phyloP scores from a whole-genome alignment of 2,113 vertebrate species.

The Siniperca chuatsi region DNA sequence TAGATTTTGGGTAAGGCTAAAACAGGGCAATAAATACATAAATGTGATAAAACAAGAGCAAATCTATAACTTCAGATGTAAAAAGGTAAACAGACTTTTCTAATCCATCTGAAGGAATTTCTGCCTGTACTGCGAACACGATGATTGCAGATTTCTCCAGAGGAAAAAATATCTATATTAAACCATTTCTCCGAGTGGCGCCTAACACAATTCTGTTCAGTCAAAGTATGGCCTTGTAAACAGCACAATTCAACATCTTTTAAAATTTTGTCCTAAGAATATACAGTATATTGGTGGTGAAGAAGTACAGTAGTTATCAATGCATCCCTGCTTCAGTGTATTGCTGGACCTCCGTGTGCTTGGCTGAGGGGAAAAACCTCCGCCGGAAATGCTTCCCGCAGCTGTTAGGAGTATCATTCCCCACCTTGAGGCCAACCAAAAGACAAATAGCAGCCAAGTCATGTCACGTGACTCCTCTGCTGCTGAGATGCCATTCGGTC shows the following conservation, averaged over 20 bases:
- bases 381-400: slow-evolving; percentile 84
- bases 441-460: slow-evolving; percentile 83
- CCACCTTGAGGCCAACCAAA: slow-evolving; percentile 83
- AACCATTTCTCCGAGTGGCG: background rate
- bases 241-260: background rate
- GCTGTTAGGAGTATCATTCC: slow-evolving; percentile 85
- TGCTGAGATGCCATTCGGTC: slow-evolving; percentile 66
- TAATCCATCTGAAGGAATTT: background rate
- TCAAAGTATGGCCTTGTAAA: background rate
- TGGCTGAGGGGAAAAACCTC: slow-evolving; percentile 68
- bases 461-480: slow-evolving; percentile 75
- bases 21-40: background rate
- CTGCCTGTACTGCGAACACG: background rate
- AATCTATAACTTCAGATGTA: background rate
- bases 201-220: background rate
- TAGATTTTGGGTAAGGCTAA: background rate
- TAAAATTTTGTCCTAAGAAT: background rate
- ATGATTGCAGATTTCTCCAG: too few species aligned
- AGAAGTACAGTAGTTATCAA: slow-evolving; percentile 5
- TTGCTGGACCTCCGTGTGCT: slow-evolving; percentile 61
- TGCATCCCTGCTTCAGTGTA: slow-evolving; percentile 44
- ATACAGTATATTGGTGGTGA: background rate
- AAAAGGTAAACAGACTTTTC: background rate
- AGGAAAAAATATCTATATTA: too few species aligned
- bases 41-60: background rate